Evolutionary conservation across 1,140 invertebrate species (phyloP).

Genomic region (Lordiphosa stackelbergi): DNA sequence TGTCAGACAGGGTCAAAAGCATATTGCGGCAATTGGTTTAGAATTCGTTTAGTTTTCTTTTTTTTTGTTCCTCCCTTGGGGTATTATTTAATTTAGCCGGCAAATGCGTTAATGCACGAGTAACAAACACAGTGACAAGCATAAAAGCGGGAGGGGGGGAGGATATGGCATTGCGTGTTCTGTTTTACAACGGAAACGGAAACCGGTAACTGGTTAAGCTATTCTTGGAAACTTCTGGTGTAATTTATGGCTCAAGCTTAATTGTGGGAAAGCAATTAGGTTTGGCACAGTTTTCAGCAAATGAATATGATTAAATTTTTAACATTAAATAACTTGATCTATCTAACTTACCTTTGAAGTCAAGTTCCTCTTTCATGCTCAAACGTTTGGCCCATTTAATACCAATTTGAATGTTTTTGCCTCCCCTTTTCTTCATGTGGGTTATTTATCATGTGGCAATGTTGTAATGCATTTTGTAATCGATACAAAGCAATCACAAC

Average conservation of each 20-base stretch:
- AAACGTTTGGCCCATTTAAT: too few relatives aligned
- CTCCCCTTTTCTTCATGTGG: slow-evolving; percentile 12
- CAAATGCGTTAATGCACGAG: slow-evolving; percentile 17
- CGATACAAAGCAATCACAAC: slow-evolving; percentile 72
- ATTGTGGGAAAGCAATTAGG: too few relatives aligned
- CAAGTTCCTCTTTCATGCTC: too few relatives aligned
- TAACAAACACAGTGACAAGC: slow-evolving; percentile 17
- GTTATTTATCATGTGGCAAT: slow-evolving; percentile 71
- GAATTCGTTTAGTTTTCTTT: background rate
- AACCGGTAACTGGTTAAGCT: background rate
- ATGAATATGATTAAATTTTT: too few relatives aligned
- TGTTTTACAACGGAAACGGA: slow-evolving; percentile 9
- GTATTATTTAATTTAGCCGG: slow-evolving; percentile 53
- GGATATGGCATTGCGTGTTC: slow-evolving; percentile 6
- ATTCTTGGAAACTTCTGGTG: slow-evolving; percentile 14
- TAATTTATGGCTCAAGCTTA: slow-evolving; percentile 39
- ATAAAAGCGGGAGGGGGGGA: background rate
- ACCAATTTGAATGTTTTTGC: too few relatives aligned
- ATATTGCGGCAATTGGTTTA: slow-evolving; percentile 16
- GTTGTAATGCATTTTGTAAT: slow-evolving; percentile 75
- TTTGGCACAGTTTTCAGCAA: too few relatives aligned
- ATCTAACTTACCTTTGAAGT: too few relatives aligned
- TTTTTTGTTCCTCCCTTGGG: background rate
- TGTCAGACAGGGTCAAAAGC: slow-evolving; percentile 23
- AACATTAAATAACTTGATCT: too few relatives aligned